Base-by-base conservation (phyloP, 2,888 invertebrate species). In the Napeogenes sylphis region DNA sequence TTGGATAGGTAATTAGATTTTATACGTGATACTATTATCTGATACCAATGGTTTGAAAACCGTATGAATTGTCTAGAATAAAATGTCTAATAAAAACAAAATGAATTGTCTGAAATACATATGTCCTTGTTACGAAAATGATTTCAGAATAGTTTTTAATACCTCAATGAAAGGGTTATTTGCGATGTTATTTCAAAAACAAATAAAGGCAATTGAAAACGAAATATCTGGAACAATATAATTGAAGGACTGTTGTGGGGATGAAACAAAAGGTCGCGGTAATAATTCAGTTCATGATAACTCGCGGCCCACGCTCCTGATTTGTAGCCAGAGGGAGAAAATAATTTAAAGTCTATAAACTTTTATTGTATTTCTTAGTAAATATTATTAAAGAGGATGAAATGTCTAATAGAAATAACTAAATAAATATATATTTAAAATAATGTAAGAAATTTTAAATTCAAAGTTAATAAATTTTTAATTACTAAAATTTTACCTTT, bases 1-100 rank as follows among this genome's bases (percentile, higher is more conserved):
- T 56, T 45, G 63, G 60, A 62, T 62, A 55, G 56, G 63, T 64
- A 64, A 68, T 68, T 68, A 68, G 62, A 68, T 64, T 64, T 47
- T 51, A 51, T 10, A 30, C 51, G 51, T 12, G 42, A 42, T 42
- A 10, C 8, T 42, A 12, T 42, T 42, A 3, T 42, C 5, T 42
- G 6, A 42, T 3, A 38, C 8, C 1, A 42, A 10, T 42, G 10
- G 42, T 42, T 42, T 0, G 10, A 42, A 42, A 42, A 42, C 5
- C 10, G 10, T 12, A 12, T 42, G 12, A 10, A 10, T 42, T 42
- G 10, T 42, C 42, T 42, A 21, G 21, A 21, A 21, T 21, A 21
- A 21, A 21, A 21, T 21, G 21, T 35, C 2, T 35, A 35, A 35
- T 4, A 35, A 35, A 35, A 35, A 10, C 42, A 42, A 42, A 10